Evolutionary conservation across 2,797 vertebrate genomes (phyloP).

Genomic region (Percopsis omiscomaycus): DNA sequence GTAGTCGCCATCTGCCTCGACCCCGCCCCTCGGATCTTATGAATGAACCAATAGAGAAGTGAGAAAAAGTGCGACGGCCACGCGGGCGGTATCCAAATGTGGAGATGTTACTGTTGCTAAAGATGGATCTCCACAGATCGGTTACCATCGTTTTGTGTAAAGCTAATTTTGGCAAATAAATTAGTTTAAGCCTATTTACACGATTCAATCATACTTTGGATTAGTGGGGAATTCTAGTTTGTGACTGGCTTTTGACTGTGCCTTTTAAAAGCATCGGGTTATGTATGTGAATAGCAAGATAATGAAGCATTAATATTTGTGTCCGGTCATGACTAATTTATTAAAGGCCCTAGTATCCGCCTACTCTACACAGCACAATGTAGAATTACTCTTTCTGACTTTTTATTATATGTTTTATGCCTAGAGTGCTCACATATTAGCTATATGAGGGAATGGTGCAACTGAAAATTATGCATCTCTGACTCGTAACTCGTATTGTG

Average conservation of each 20-base stretch:
- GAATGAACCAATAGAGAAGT: conserved; percentile 46
- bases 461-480: conserved; percentile 1
- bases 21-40: conserved; percentile 49
- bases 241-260: background rate
- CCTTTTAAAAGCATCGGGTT: background rate
- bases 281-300: background rate
- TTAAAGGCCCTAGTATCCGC: too few relatives aligned
- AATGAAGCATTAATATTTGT: background rate
- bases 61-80: conserved; percentile 29
- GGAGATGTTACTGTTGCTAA: conserved; percentile 77
- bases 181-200: conserved; percentile 30
- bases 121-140: conserved; percentile 66
- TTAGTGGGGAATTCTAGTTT: conserved; percentile 2
- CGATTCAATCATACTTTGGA: conserved; percentile 31
- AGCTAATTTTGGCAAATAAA: conserved; percentile 64
- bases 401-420: too few relatives aligned
- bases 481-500: conserved; percentile 14
- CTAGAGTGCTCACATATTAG: too few relatives aligned
- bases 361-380: too few relatives aligned
- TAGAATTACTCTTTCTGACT: too few relatives aligned
- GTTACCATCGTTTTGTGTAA: conserved; percentile 29
- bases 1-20: conserved; percentile 25
- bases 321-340: background rate
- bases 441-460: background rate
- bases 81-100: conserved; percentile 71